Evolutionary conservation across 2,113 vertebrate species (phyloP), one percentile per base, ranked within the genome.

Genomic region (Ornithorhynchus anatinus): DNA sequence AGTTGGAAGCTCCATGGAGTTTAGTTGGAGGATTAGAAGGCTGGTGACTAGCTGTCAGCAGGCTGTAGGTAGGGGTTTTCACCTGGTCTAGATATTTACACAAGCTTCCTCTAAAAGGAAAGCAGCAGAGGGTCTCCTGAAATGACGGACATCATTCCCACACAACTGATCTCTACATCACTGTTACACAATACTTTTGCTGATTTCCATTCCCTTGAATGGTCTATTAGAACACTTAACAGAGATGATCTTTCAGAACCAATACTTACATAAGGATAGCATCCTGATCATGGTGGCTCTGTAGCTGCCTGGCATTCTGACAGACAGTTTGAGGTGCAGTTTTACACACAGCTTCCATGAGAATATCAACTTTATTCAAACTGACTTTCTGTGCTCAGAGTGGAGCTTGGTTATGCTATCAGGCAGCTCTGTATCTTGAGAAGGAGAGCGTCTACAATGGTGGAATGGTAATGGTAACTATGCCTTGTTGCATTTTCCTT

Each of bases 301-400:
- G 32, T 59, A 72, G 77, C 64, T 68, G 63, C 38, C 77, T 75
- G 81, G 61, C 52, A 52, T 4, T 44, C 48, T 82, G 59, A 29
- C 66, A 72, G 53, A 42, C 75, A 48, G 67, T 48, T 78, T 89
- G 74, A 81, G 79, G 86, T 86, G 69, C 42, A 67, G 44, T 19
- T 67, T 70, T 88, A 84, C 68, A 78, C 66, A 59, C 61, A 89
- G 75, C 72, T 79, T n/a, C n/a, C n/a, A n/a, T n/a, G n/a, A n/a
- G n/a, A n/a, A n/a, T n/a, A n/a, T n/a, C n/a, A n/a, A n/a, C n/a
- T n/a, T n/a, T n/a, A n/a, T n/a, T n/a, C n/a, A n/a, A n/a, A n/a
- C n/a, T n/a, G n/a, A n/a, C n/a, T n/a, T n/a, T n/a, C n/a, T n/a
- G n/a, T n/a, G n/a, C n/a, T n/a, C n/a, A n/a, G n/a, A n/a, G n/a